Evolutionary conservation across 2,888 invertebrate genomes (phyloP).

Genomic region (Scaptomyza polygonia): DNA sequence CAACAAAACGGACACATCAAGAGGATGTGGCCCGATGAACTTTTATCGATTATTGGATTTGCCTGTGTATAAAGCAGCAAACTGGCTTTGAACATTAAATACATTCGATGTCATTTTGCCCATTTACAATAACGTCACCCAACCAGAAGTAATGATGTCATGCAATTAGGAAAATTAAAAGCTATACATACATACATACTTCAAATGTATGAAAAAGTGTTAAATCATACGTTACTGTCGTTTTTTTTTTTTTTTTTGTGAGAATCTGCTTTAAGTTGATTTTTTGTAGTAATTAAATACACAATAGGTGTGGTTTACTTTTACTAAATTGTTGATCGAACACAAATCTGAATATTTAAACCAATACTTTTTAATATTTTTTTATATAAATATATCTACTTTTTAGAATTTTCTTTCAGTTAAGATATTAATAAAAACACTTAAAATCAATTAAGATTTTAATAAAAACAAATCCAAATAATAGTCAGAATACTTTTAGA

Average conservation of each 20-base stretch:
- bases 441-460: too few relatives aligned
- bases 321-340: background rate
- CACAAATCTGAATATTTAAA: background rate
- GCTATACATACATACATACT: background rate
- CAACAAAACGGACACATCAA: slow-evolving; percentile 24
- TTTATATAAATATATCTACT: too few relatives aligned
- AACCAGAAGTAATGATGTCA: slow-evolving; percentile 40
- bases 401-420: too few relatives aligned
- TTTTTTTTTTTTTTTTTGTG: too few relatives aligned
- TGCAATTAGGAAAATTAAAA: slow-evolving; percentile 24
- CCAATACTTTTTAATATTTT: too few relatives aligned
- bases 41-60: slow-evolving; percentile 78
- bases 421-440: too few relatives aligned
- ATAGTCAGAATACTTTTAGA: background rate
- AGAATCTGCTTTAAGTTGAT: too few relatives aligned
- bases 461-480: background rate
- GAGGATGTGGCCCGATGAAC: slow-evolving; percentile 47
- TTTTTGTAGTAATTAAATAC: too few relatives aligned
- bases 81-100: slow-evolving; percentile 42
- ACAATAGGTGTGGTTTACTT: too few relatives aligned
- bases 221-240: too few relatives aligned
- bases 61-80: slow-evolving; percentile 7
- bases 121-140: background rate
- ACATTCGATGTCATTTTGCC: slow-evolving; percentile 20
- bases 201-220: background rate